Conservation (phyloP, 2,888 invertebrate genomes). For the Hypercompe scribonia region DNA sequence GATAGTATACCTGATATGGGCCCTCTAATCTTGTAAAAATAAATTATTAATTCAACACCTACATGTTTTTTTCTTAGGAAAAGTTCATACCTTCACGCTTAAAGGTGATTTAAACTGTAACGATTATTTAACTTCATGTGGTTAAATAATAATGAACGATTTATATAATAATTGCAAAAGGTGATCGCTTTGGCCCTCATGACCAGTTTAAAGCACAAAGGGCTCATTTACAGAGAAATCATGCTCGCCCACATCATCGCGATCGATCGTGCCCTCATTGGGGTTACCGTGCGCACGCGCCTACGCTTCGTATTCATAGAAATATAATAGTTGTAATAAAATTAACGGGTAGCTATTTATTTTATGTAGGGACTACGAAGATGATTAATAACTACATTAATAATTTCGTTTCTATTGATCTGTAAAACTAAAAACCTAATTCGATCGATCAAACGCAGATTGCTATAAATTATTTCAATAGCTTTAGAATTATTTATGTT, state of each 20-base stretch:
- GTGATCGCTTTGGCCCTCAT: slow-evolving; percentile 79
- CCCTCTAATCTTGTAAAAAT: background rate
- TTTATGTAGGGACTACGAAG: slow-evolving; percentile 21
- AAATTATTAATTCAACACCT: background rate
- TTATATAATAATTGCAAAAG: slow-evolving; percentile 76
- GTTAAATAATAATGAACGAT: slow-evolving; percentile 36
- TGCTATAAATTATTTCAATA: background rate
- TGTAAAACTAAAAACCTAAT: background rate
- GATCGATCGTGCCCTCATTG: slow-evolving; percentile 82
- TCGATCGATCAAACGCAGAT: background rate
- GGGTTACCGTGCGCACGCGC: slow-evolving; percentile 64
- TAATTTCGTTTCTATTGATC: background rate
- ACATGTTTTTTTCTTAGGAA: too few species aligned
- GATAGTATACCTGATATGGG: background rate
- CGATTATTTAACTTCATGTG: background rate
- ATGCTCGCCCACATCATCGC: slow-evolving; percentile 74
- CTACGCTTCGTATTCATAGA: slow-evolving; percentile 59
- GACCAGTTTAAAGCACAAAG: slow-evolving; percentile 81
- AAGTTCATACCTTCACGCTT: too few species aligned
- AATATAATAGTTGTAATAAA: slow-evolving; percentile 24
- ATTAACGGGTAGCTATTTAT: slow-evolving; percentile 9
- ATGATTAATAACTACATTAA: slow-evolving; percentile 16
- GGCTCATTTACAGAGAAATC: slow-evolving; percentile 76
- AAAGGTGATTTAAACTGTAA: background rate
- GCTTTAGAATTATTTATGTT: background rate